Evolutionary conservation across 2,797 vertebrate species (phyloP), one percentile per base, ranked within the genome.

Genomic region (Myoxocephalus aenaeus): DNA sequence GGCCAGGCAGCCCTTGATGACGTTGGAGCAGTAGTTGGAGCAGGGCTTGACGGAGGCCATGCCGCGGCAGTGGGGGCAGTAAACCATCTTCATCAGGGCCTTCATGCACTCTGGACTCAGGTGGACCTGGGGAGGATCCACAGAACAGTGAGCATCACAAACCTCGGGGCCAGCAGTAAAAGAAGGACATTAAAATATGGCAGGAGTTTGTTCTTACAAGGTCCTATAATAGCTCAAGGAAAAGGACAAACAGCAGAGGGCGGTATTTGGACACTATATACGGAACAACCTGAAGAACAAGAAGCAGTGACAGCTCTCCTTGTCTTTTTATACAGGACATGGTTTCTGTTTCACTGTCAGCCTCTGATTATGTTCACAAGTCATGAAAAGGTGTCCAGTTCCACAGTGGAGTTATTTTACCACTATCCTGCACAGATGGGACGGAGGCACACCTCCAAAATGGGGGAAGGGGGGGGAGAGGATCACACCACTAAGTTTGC

Each of bases 1-100:
- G 89, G 97, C 97, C 73, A 98, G 95, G 91, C 97, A 98, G 87
- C 97, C 97, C 89, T 97, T 98, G 78, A 98, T 96, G 34, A 98
- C 96, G 0, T 98, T 98, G 65, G 93, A 94, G 87, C 97, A 98
- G 92, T 98, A 98, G 93, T 93, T 96, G 34, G 93, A 92, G 87
- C 97, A 98, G 0, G 96, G 97, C 84, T 93, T 96, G 85, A 95
- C 91, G 0, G 92, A 95, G n/a, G 96, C 87, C 71, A 97, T 89
- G 48, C 97, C 96, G 1, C 93, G 95, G 65, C 97, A 99, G 83
- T 97, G 96, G 0, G 97, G 96, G 57, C 97, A 99, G 92, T 98
- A 98, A 36, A 95, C 92, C 89, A 98, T 92, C 93, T 97, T 98
- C 97, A 97, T 97, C 89, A 98, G 87, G 27, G 97, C 96, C 0